phyloP scores from a whole-genome alignment of 2,888 invertebrate genomes.

The Cheilosia grossa region DNA sequence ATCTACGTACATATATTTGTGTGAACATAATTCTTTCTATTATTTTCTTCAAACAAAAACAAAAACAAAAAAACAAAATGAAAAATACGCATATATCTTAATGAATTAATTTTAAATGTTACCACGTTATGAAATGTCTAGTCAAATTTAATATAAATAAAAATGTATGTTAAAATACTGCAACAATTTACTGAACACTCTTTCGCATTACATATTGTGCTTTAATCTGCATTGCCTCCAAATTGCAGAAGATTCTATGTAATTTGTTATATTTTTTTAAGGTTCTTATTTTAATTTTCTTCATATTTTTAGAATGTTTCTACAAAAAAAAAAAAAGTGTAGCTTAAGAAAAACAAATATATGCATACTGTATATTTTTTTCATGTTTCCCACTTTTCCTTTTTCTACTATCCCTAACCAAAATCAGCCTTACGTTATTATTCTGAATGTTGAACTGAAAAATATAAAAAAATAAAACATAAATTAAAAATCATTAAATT shows the following conservation, averaged over 20 bases:
- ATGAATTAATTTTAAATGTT: conserved; percentile 24
- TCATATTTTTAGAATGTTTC: background rate
- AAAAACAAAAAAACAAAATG: background rate
- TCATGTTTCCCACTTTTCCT: background rate
- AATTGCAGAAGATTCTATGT: conserved; percentile 1
- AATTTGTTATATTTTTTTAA: background rate
- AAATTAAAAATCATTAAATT: background rate
- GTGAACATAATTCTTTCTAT: conserved; percentile 1
- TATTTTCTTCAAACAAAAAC: background rate
- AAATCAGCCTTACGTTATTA: conserved; percentile 33
- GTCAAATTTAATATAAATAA: conserved; percentile 10
- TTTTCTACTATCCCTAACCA: conserved; percentile 14
- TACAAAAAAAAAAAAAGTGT: background rate
- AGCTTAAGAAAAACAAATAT: background rate
- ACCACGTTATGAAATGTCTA: conserved; percentile 22
- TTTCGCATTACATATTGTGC: conserved; percentile 16
- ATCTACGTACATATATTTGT: conserved; percentile 15
- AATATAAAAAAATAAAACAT: background rate
- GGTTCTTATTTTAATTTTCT: background rate
- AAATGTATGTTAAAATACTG: conserved; percentile 13
- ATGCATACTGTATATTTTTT: background rate
- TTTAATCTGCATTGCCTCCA: conserved; percentile 7
- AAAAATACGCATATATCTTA: conserved; percentile 1
- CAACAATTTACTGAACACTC: conserved; percentile 14
- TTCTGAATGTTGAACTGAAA: conserved; percentile 17